phyloP scores from a whole-genome alignment of 2,888 invertebrate species.

The Baccha elongata region DNA sequence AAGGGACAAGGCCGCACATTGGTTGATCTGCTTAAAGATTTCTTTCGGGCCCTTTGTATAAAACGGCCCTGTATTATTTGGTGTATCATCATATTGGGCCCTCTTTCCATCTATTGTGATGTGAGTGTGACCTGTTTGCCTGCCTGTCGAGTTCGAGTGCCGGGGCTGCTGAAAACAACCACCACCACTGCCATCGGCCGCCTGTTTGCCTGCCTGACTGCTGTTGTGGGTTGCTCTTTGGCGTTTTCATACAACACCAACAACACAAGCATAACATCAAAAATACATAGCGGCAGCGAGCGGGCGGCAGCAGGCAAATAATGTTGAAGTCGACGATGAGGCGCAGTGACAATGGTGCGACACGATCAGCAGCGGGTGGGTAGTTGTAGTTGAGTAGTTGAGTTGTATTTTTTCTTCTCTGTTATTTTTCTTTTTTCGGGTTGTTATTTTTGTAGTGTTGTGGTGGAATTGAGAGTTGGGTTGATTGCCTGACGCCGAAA shows the following conservation, averaged over 20 bases:
- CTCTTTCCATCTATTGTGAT: slow-evolving; percentile 62
- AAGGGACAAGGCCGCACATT: too few relatives aligned
- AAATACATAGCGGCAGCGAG: slow-evolving; percentile 2
- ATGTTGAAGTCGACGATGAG: slow-evolving; percentile 59
- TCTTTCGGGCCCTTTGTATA: neutral
- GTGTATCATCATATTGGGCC: slow-evolving; percentile 41
- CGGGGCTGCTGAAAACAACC: slow-evolving; percentile 42
- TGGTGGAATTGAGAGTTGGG: slow-evolving; percentile 38
- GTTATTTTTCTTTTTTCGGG: slow-evolving; percentile 33
- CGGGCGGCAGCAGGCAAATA: slow-evolving; percentile 18
- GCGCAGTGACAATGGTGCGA: slow-evolving; percentile 72
- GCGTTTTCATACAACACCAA: slow-evolving; percentile 35
- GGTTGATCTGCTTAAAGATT: too few relatives aligned
- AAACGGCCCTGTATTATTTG: slow-evolving; percentile 1
- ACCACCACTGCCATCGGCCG: slow-evolving; percentile 33
- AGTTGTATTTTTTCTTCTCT: slow-evolving; percentile 35
- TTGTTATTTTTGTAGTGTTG: slow-evolving; percentile 25
- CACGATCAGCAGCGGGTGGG: slow-evolving; percentile 74
- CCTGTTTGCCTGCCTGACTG: slow-evolving; percentile 64
- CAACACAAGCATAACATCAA: slow-evolving; percentile 29
- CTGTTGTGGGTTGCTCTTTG: slow-evolving; percentile 70
- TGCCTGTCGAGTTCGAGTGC: slow-evolving; percentile 42
- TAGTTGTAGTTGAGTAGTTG: slow-evolving; percentile 66
- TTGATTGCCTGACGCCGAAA: slow-evolving; percentile 71
- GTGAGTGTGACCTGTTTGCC: slow-evolving; percentile 61